phyloP scores from a whole-genome alignment of 2,797 vertebrate species.

The Cossypha caffra region DNA sequence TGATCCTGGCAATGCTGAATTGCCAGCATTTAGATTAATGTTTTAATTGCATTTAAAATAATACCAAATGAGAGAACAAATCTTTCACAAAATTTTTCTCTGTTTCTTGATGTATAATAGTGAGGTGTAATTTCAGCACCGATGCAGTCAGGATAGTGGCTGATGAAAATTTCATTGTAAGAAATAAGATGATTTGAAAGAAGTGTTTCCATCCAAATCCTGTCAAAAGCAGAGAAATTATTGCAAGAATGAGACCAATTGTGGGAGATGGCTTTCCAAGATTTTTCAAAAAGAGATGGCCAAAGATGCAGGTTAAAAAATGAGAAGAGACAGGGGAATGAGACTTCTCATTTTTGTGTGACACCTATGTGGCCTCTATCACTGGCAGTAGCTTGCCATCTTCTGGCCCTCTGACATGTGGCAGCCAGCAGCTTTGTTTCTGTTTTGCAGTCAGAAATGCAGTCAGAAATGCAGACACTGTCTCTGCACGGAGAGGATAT shows the following conservation, averaged over 20 bases:
- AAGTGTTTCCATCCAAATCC: not conserved
- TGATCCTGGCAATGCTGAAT: not conserved
- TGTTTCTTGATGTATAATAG: not conserved
- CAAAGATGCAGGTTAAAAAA: not conserved
- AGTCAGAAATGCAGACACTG: not conserved
- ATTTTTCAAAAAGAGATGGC: not conserved
- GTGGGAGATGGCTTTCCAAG: not conserved
- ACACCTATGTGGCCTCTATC: not conserved
- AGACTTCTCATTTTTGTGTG: not conserved
- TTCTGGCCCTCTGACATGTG: not conserved
- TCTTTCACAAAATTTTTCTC: not conserved
- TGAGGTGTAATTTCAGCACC: not conserved
- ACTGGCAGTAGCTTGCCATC: not conserved
- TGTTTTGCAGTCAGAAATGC: not conserved
- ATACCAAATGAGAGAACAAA: not conserved
- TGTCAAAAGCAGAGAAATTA: not conserved
- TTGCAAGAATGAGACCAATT: not conserved
- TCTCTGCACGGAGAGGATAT: not conserved
- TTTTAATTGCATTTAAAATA: not conserved
- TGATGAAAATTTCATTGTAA: not conserved
- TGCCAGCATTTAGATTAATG: no score
- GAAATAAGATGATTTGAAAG: not conserved
- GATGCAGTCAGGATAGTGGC: not conserved
- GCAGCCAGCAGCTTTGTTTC: not conserved
- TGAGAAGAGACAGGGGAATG: not conserved